Conservation (phyloP, 2,888 invertebrate genomes). For the Drosophila affinis region DNA sequence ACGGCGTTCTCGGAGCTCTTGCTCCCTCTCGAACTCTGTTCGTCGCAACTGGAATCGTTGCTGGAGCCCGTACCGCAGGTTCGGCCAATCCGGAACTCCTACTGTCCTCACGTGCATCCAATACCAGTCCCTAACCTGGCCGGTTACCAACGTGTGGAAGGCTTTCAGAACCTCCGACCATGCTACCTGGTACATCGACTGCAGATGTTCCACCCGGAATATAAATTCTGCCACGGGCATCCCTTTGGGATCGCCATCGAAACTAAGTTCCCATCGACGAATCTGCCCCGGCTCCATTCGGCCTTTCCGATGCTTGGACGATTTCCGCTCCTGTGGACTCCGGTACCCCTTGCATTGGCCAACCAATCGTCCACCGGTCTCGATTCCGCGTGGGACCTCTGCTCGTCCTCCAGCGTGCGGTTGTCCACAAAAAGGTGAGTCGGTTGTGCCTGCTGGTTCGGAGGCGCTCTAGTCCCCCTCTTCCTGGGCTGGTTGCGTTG, state of each 20-base stretch:
- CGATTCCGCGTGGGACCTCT: background rate
- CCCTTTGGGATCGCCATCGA: background rate
- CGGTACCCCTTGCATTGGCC: background rate
- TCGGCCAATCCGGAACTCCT: background rate
- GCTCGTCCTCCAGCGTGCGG: background rate
- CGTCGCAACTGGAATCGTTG: background rate
- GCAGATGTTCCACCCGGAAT: background rate
- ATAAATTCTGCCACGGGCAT: background rate
- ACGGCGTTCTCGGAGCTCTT: background rate
- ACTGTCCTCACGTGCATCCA: background rate
- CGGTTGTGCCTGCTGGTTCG: background rate
- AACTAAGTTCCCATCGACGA: background rate
- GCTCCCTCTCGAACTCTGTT: background rate
- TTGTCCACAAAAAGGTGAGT: background rate
- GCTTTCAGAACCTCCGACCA: background rate
- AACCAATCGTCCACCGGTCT: background rate
- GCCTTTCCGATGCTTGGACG: background rate
- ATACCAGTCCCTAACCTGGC: conserved; percentile 1
- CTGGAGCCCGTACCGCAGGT: background rate
- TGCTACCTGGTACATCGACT: background rate
- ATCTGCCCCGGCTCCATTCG: background rate
- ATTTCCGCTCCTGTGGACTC: too few relatives aligned
- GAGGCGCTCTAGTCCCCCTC: background rate
- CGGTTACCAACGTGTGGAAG: background rate
- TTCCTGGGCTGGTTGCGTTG: background rate